These are phyloP conservation scores for Ceyx melanurus DNA, from an alignment of 2,113 vertebrate genomes.

Conservation along the genomic window DNA sequence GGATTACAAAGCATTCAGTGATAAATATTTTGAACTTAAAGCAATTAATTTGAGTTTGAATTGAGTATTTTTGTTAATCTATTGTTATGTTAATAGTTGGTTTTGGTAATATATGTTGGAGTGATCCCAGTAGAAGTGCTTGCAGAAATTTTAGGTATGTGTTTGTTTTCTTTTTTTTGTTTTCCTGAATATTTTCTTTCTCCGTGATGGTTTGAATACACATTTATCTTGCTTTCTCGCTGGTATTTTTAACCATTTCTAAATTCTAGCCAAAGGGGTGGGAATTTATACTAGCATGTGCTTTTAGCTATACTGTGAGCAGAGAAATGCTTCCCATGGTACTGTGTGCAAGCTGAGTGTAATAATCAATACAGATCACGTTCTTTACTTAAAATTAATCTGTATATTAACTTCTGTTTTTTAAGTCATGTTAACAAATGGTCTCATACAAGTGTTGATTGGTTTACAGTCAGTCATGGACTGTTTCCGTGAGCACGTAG, in stretches of 20 bases:
- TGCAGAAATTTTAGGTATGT: neutral
- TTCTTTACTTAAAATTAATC: neutral
- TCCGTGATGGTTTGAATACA: neutral
- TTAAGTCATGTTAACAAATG: neutral
- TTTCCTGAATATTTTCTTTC: neutral
- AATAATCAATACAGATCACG: neutral
- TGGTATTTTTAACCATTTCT: neutral
- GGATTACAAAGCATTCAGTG: neutral
- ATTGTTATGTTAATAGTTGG: neutral
- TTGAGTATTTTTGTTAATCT: neutral
- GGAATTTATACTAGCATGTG: neutral
- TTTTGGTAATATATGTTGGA: neutral
- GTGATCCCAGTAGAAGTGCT: neutral
- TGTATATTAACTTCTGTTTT: neutral
- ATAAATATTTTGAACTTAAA: neutral
- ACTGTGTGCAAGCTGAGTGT: neutral
- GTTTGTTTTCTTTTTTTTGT: neutral
- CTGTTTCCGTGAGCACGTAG: neutral
- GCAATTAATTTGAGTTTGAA: neutral
- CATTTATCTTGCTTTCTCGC: neutral
- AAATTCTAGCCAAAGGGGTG: neutral
- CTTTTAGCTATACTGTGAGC: neutral
- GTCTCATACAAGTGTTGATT: neutral
- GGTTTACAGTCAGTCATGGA: neutral
- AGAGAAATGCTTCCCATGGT: neutral